Base-by-base conservation (phyloP, 1,140 invertebrate genomes). In the Druon quercuslanigerum region DNA sequence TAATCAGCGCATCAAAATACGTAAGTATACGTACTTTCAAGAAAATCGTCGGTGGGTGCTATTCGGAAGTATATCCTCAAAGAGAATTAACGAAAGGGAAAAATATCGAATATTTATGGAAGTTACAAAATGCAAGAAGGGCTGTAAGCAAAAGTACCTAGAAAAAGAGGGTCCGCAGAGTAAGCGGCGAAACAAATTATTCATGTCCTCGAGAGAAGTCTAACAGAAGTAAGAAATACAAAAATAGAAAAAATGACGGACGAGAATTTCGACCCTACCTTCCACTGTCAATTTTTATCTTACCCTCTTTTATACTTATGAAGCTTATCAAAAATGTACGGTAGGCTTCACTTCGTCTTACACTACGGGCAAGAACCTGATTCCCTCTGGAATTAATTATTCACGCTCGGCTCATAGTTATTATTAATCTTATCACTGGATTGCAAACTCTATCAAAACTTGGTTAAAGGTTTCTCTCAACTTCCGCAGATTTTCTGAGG, bases 61-160 rank as follows among this genome's bases (percentile, higher is more conserved):
- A n/a, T n/a, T n/a, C n/a, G n/a, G n/a, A n/a, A n/a, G n/a, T n/a
- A n/a, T n/a, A n/a, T n/a, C n/a, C n/a, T n/a, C n/a, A n/a, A n/a
- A n/a, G n/a, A n/a, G n/a, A 75, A 72, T 75, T 51, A 76, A 79
- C 46, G 66, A 76, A 76, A 76, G 56, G 66, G 25, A 66, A 16
- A 50, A 75, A n/a, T 73, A 40, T 52, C 71, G 72, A 75, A 81
- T 81, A 81, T 81, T 81, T 81, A 81, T 79, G 80, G 52, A 72
- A 52, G 72, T 7, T 46, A 52, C 72, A 19, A 2, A 66, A 66
- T 66, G 13, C n/a, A n/a, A 66, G 25, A 40, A 66, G 40, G 40
- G 14, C 25, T 40, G 0, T 33, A 66, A 40, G 20, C 25, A 66
- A 40, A 66, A 66, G 20, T 20, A 25, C n/a, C 14, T 16, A 40